Conservation (phyloP, 2,888 invertebrate species). For the Lypha dubia region DNA sequence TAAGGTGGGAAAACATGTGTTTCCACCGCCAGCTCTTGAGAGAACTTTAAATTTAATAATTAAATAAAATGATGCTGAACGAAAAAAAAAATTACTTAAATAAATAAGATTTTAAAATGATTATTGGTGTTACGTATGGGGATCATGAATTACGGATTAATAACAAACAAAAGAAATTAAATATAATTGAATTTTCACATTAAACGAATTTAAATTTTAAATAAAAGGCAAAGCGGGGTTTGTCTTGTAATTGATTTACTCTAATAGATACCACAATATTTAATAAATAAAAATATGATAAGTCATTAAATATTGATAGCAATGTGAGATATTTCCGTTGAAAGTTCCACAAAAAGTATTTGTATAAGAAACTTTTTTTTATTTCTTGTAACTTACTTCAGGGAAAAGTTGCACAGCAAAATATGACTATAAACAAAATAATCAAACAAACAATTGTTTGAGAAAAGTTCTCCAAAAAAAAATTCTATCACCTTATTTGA, state of each 20-base stretch:
- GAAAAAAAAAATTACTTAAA: constrained; percentile 15
- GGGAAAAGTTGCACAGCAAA: too few species aligned
- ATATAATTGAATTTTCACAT: constrained; percentile 45
- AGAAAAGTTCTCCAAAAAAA: too few species aligned
- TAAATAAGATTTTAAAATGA: constrained; percentile 55
- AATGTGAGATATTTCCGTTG: not conserved
- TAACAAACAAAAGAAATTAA: constrained; percentile 22
- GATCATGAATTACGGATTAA: constrained; percentile 62
- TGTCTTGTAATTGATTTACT: not conserved
- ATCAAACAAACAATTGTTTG: too few species aligned
- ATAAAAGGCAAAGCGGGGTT: not conserved
- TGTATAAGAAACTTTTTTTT: too few species aligned
- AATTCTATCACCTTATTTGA: too few species aligned
- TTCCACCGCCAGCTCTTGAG: constrained; percentile 27
- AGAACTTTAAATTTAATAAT: constrained; percentile 28
- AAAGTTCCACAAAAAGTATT: too few species aligned
- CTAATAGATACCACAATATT: not conserved
- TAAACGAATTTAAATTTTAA: constrained; percentile 17
- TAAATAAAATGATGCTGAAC: constrained; percentile 20
- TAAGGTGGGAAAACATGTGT: constrained; percentile 71
- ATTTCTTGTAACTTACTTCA: too few species aligned
- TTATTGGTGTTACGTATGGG: constrained; percentile 35
- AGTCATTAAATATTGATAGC: not conserved
- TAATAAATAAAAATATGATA: not conserved
- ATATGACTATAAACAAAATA: too few species aligned